Base-by-base conservation (phyloP, 2,888 invertebrate genomes). In the Pherbina coryleti region DNA sequence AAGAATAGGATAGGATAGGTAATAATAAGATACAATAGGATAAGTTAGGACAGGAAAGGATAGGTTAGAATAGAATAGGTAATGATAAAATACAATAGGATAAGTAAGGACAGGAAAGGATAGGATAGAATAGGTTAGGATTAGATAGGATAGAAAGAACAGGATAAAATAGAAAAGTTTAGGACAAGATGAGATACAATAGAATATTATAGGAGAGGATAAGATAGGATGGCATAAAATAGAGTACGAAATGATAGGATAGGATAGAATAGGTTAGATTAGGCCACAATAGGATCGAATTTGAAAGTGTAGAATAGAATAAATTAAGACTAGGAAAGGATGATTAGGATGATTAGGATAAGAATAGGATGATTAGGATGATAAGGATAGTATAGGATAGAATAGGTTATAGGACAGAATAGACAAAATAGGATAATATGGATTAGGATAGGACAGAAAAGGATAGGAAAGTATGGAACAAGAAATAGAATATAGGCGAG, bases 181-280 rank as follows among this genome's bases (percentile, higher is more conserved):
- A 7, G 37, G 8, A 37, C 9, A 37, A 1, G 9, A 37, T 37
- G 1, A 8, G 37, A 37, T 8, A 37, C 1, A 8, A 8, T 1
- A 37, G 37, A 8, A 37, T 37, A 37, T 4, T 7, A 37, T 37
- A 37, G 8, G 37, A 37, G 4, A 37, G 37, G 1, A 37, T 37
- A 37, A 5, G 71, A 71, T 71, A 53, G 3, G 53, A 71, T 53
- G 22, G 5, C 53, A 71, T 53, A 53, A 51, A 53, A 71, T 71
- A 71, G 5, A 53, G 53, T 70, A 70, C 19, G 53, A 71, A 53
- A 71, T 49, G 71, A 53, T 71, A 71, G n/a, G 53, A 53, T 71
- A 71, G 37, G 53, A 71, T 53, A 71, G 37, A 37, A 71, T 53
- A 51, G 34, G 71, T 53, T 71, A 70, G 34, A 8, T 49, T 70